Evolutionary conservation across 2,113 vertebrate genomes (phyloP).

Genomic region (Campylomormyrus tamandua): DNA sequence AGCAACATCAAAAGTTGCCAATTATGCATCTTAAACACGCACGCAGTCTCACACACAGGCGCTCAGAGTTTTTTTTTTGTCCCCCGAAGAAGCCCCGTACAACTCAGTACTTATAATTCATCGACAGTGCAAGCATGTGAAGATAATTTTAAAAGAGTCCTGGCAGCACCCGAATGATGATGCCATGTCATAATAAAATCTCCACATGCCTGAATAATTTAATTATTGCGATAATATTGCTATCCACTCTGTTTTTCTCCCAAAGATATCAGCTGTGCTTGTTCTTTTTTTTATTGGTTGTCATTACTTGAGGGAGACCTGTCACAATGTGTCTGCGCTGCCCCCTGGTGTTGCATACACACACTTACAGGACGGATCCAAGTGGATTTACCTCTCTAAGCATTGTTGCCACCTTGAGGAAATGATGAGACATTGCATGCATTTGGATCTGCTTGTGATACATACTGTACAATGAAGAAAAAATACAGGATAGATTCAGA

Average conservation of each 20-base stretch:
- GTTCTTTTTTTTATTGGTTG: neutral
- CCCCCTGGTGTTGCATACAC: slow-evolving; percentile 17
- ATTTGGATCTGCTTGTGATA: neutral
- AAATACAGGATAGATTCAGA: neutral
- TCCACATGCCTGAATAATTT: neutral
- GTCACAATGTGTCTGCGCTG: neutral
- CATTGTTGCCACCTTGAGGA: neutral
- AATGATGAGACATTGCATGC: neutral
- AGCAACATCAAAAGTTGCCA: neutral
- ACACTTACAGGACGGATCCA: neutral
- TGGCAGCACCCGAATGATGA: neutral
- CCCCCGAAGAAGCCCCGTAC: neutral
- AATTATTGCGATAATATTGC: neutral
- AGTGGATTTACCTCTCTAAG: neutral
- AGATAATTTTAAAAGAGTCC: neutral
- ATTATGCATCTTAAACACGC: neutral
- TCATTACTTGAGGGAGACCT: neutral
- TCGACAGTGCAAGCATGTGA: neutral
- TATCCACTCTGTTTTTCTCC: neutral
- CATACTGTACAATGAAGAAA: neutral
- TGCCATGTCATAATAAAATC: neutral
- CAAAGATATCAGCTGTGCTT: neutral
- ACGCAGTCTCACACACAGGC: neutral
- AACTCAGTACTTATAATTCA: neutral
- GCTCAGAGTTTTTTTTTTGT: neutral